Percentiles rank a stretch among this genome's conserved stretches.
phyloP scores from a whole-genome alignment of 2,888 invertebrate genomes.

The Drosophila mercatorum region DNA sequence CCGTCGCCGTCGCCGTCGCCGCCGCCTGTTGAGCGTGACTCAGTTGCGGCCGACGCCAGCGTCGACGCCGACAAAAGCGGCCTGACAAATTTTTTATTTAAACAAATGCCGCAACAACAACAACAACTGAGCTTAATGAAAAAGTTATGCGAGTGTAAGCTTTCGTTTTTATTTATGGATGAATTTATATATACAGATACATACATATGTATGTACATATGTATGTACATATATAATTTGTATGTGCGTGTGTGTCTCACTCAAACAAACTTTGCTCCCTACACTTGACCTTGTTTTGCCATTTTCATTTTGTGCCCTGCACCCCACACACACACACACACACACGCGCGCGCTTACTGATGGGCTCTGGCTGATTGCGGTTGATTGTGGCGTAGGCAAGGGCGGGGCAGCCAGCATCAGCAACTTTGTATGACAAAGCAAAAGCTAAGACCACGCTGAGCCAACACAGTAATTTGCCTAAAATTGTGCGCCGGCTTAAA shows the following conservation, averaged over 20 bases:
- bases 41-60: slow-evolving; percentile 26
- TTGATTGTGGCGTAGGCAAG: slow-evolving; percentile 32
- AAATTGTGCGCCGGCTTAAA: slow-evolving; percentile 64
- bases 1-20: neutral
- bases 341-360: slow-evolving; percentile 17
- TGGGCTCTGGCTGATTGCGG: slow-evolving; percentile 42
- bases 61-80: slow-evolving; percentile 22
- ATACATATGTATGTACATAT: neutral
- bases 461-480: slow-evolving; percentile 63
- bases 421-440: slow-evolving; percentile 60
- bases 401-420: slow-evolving; percentile 41
- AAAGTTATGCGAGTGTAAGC: slow-evolving; percentile 57
- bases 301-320: slow-evolving; percentile 71
- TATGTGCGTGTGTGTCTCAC: slow-evolving; percentile 47
- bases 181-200: neutral
- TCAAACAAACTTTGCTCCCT: slow-evolving; percentile 78
- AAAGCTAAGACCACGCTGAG: slow-evolving; percentile 54
- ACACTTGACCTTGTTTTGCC: slow-evolving; percentile 80
- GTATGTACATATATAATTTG: slow-evolving; percentile 2
- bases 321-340: slow-evolving; percentile 23
- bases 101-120: slow-evolving; percentile 48
- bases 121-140: slow-evolving; percentile 51
- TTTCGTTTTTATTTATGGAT: slow-evolving; percentile 41
- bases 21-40: slow-evolving; percentile 71
- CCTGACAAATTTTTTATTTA: slow-evolving; percentile 55